phyloP scores from a whole-genome alignment of 1,140 invertebrate genomes.

The Bursaphelenchus mucronatus region DNA sequence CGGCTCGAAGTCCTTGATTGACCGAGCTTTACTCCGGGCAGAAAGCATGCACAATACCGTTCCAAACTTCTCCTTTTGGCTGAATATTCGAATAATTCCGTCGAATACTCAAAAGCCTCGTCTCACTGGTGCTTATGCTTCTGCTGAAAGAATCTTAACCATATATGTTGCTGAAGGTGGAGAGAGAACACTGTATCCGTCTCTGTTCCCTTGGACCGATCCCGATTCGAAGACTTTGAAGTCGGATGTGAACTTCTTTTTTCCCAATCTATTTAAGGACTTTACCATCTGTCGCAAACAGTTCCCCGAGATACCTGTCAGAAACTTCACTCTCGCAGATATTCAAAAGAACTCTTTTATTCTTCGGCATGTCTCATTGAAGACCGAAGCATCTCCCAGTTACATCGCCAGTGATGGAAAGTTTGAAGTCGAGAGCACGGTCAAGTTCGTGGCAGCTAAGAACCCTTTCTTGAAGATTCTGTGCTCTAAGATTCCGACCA shows the following conservation, averaged over 20 bases:
- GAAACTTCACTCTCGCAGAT: constrained; percentile 49
- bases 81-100: constrained; percentile 46
- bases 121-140: constrained; percentile 14
- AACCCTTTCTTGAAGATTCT: constrained; percentile 41
- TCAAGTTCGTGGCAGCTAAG: constrained; percentile 32
- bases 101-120: constrained; percentile 52
- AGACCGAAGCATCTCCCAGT: constrained; percentile 20
- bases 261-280: constrained; percentile 42
- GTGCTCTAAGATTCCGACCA: constrained; percentile 11
- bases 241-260: constrained; percentile 39
- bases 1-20: constrained; percentile 44
- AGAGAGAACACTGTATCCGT: constrained; percentile 46
- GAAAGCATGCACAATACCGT: constrained; percentile 35
- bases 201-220: constrained; percentile 49
- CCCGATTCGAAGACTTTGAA: constrained; percentile 27
- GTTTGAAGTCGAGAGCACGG: constrained; percentile 34
- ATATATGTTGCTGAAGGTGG: constrained; percentile 37
- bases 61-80: constrained; percentile 51
- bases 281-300: constrained; percentile 34
- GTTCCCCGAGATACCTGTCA: constrained; percentile 34
- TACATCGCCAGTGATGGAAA: constrained; percentile 54
- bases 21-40: constrained; percentile 44
- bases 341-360: constrained; percentile 41
- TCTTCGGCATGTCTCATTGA: constrained; percentile 47
- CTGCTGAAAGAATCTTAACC: constrained; percentile 18